Base-by-base conservation (phyloP, 1,140 invertebrate genomes). In the Phortica variegata region DNA sequence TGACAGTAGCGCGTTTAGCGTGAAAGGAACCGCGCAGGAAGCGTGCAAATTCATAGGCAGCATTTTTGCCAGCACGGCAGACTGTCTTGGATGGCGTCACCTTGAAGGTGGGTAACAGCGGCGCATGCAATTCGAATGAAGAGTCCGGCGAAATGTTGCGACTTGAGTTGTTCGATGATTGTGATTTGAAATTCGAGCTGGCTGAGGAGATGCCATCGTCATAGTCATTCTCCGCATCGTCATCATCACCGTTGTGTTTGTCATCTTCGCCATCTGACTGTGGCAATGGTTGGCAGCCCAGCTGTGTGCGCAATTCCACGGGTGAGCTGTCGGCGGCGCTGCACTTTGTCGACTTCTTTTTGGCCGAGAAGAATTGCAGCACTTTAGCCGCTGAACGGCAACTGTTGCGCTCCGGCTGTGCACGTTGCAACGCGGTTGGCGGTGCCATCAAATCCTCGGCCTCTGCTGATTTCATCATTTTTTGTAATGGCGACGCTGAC, bases 81-180 rank as follows among this genome's bases (percentile, higher is more conserved):
- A 56, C 52, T 5, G 52, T 41, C n/a, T 48, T 40, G 2, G 73
- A 70, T 2, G 73, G 73, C 13, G 73, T 75, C n/a, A 75, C 52
- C 54, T 73, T 73, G 52, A 75, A 75, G n/a, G 56, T 72, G 42
- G 73, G 73, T 56, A 75, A 39, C 16, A 75, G 36, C 15, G 73
- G 73, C 1, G 73, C 59, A 40, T 75, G 73, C 58, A 75, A 41
- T 45, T 75, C 73, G 19, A 75, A 72, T 10, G 72, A 75, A n/a
- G 73, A 73, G 36, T 75, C 66, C n/a, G 66, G 59, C 0, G 73
- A 69, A 6, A 55, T 59, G 52, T 75, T 75, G 15, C 56, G 56
- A 34, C 60, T 74, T 5, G 15, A 17, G 36, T 16, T 38, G 6
- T 19, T 53, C 3, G 47, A 41, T 20, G 65, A 65, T 13, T 56